Conservation (phyloP, 2,888 invertebrate genomes). For the Blomia tropicalis region DNA sequence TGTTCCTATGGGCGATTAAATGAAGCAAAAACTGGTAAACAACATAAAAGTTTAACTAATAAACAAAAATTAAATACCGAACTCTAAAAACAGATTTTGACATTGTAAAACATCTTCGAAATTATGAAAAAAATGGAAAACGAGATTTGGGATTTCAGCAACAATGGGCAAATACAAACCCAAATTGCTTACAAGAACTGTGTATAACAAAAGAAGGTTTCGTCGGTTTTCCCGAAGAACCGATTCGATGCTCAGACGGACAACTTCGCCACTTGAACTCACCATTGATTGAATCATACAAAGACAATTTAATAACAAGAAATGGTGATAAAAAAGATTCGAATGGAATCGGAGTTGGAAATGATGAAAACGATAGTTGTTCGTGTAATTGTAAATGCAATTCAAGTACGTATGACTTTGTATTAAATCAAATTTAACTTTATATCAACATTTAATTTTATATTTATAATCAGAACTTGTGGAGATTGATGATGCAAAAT, state of each 20-base stretch:
- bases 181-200: not conserved
- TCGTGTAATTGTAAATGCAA: not conserved
- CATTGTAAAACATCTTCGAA: no score
- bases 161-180: not conserved
- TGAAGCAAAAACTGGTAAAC: no score
- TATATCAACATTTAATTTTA: not conserved
- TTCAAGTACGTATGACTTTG: not conserved
- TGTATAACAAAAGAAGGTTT: not conserved
- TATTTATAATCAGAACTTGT: not conserved
- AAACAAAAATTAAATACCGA: no score
- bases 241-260: not conserved
- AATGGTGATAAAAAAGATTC: not conserved
- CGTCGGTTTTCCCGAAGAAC: not conserved
- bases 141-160: not conserved
- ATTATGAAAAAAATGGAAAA: no score
- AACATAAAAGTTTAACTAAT: no score
- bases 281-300: not conserved
- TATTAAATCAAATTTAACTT: no score
- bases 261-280: not conserved
- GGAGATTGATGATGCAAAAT: not conserved
- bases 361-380: not conserved
- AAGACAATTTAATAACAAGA: not conserved
- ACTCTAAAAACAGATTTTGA: no score
- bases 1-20: no score
- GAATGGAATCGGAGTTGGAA: not conserved